Base-by-base conservation (phyloP, 1,140 invertebrate species). In the Harpegnathos saltator region DNA sequence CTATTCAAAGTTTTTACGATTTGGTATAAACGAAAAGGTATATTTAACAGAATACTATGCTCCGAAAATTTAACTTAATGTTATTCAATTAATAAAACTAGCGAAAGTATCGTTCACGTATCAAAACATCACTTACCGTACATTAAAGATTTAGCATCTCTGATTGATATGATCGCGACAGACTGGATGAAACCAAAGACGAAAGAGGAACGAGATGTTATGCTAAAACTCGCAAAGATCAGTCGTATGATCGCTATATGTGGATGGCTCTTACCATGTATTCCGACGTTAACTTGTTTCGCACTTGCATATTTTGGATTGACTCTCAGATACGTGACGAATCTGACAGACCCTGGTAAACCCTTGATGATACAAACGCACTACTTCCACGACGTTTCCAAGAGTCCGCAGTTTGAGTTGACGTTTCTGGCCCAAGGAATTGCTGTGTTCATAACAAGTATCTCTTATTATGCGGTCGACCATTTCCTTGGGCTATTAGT, bases 101-200 rank as follows among this genome's bases (percentile, higher is more conserved):
- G 29, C 54, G 54, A 1, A 38, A 29, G 56, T 22, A 56, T 72
- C 22, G n/a, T n/a, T n/a, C 22, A 1, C 29, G 1, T 1, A 24
- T 15, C 19, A 5, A 33, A 5, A 19, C 22, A 58, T 9, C 0
- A 72, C 4, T 22, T 12, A 33, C 56, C 44, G 58, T 59, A 12
- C 4, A 54, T n/a, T 61, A 59, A 26, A 74, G 72, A 5, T 29
- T 29, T 74, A 50, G 48, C 59, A 7, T 44, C 52, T 4, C 12
- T 85, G 0, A 19, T 85, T 14, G 26, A 74, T 11, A 74, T 82
- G 78, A 68, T 85, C 0, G 26, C 58, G 0, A 50, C 50, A 19
- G 83, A 85, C 24, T 85, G 78, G 83, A 65, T 26, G 14, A 85
- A n/a, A 33, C n/a, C 14, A 2, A 82, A 85, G 22, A 58, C 58